These are phyloP conservation scores for Erebia aethiops DNA, from an alignment of 2,888 invertebrate genomes.

Conservation along the genomic window DNA sequence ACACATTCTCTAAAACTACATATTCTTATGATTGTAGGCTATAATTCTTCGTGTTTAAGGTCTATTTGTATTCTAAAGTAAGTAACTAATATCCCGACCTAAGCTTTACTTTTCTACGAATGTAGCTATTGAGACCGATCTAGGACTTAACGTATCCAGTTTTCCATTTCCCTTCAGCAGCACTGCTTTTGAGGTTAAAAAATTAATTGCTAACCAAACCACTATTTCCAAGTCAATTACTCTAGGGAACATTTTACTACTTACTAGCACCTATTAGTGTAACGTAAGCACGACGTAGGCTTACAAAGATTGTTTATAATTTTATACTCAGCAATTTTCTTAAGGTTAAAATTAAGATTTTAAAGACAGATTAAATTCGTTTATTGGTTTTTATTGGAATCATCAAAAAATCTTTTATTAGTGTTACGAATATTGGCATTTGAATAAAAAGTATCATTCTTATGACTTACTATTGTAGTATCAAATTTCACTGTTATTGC, in stretches of 20 bases:
- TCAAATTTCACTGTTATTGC: constrained; percentile 39
- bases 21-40: constrained; percentile 81
- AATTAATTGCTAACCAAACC: constrained; percentile 66
- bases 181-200: constrained; percentile 53
- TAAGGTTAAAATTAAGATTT: constrained; percentile 75
- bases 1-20: constrained; percentile 54
- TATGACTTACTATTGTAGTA: constrained; percentile 7
- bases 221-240: constrained; percentile 92
- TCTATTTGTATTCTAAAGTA: constrained; percentile 70
- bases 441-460: constrained; percentile 23
- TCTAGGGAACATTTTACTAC: constrained; percentile 90
- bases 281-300: constrained; percentile 76
- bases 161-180: constrained; percentile 50
- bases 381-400: constrained; percentile 38
- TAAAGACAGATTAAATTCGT: constrained; percentile 40
- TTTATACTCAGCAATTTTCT: constrained; percentile 78
- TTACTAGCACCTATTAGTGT: constrained; percentile 78
- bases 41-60: constrained; percentile 72
- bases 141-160: constrained; percentile 56
- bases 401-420: constrained; percentile 30
- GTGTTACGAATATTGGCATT: constrained; percentile 34
- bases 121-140: constrained; percentile 60
- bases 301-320: constrained; percentile 79
- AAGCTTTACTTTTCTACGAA: constrained; percentile 79
- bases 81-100: constrained; percentile 66